Base-by-base conservation (phyloP, 2,888 invertebrate species). In the Griposia aprilina region DNA sequence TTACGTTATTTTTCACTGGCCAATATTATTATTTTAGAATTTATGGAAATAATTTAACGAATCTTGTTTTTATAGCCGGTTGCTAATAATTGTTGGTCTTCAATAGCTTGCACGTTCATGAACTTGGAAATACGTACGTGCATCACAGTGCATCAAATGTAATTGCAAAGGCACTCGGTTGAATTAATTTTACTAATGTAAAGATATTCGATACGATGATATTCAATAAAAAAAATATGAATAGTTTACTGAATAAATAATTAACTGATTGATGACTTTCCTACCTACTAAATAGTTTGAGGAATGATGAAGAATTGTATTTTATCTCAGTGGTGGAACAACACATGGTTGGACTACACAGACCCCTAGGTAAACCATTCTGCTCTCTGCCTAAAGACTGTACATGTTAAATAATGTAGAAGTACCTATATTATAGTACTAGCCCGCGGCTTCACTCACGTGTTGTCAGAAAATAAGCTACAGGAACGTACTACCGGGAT, bases 71-170 rank as follows among this genome's bases (percentile, higher is more conserved):
- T 23, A 68, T 26, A 52, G 41, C 60, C 57, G 30, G 20, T 45
- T 36, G 23, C n/a, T 36, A 20, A 36, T 60, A 55, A 62, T 70
- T 17, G 26, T 26, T 30, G 52, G 13, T 71, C 4, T 52, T 65
- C 36, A 65, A 52, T 57, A 60, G 30, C 36, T 69, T 55, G 78
- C 30, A 65, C 60, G 78, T n/a, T 50, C 74, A 50, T 83, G 78
- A 83, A 86, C 83, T 60, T 74, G 13, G 60, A 57, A 62, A 59
- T 59, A 65, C 26, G 48, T 45, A 60, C 76, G 68, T 72, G 36
- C 26, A 17, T 50, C 45, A 70, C n/a, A 72, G 83, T 60, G n/a
- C 63, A 45, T 30, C 26, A 59, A 74, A 74, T n/a, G 5, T 60
- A 11, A 52, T 17, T 26, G 8, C 23, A 67, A 41, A 67, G 67